phyloP scores from a whole-genome alignment of 1,140 invertebrate species.

The Bombus turneri region DNA sequence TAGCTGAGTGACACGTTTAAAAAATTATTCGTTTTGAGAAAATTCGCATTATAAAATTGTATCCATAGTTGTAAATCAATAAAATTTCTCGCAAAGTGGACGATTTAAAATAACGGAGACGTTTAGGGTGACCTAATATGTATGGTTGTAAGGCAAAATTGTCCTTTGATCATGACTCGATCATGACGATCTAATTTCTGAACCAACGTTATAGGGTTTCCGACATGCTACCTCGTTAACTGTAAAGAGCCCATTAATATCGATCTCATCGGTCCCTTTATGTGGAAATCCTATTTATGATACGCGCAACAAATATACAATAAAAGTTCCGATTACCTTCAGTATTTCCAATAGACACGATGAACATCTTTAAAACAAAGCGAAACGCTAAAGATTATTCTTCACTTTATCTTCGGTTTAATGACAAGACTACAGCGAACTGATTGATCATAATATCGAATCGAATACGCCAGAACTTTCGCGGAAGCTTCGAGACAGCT shows the following conservation, averaged over 20 bases:
- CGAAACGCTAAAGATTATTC: background rate
- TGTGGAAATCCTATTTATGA: background rate
- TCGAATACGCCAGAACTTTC: background rate
- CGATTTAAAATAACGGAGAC: background rate
- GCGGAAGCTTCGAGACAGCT: background rate
- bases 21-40: no score
- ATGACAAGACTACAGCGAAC: background rate
- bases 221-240: background rate
- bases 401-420: no score
- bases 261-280: background rate
- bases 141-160: background rate
- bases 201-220: background rate
- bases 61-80: background rate
- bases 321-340: background rate
- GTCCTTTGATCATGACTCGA: background rate
- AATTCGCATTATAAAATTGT: background rate
- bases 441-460: background rate
- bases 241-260: background rate
- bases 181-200: background rate
- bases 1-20: no score
- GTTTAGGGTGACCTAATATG: background rate
- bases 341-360: background rate
- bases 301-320: background rate
- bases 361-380: no score
- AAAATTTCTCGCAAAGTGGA: background rate